Percentiles rank a stretch among this genome's conserved stretches.
These are phyloP conservation scores for Vanessa tameamea DNA, from an alignment of 1,140 invertebrate species.

Conservation along the genomic window DNA sequence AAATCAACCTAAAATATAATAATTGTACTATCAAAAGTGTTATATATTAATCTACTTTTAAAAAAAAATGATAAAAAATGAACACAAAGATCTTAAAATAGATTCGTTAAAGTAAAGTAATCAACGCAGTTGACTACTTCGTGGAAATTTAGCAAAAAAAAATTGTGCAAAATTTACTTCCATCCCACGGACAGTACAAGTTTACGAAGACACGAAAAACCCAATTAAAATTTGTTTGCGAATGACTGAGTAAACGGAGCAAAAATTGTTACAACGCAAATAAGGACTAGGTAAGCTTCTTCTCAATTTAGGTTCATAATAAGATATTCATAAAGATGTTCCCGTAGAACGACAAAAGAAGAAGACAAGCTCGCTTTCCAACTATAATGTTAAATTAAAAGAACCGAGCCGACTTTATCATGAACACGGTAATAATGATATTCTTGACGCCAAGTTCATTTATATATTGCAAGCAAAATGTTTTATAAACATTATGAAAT, in stretches of 20 bases:
- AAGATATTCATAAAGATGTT: conserved; percentile 78
- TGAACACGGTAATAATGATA: conserved; percentile 42
- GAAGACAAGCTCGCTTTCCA: conserved; percentile 47
- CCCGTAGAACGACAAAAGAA: conserved; percentile 58
- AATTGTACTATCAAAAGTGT: too few species aligned
- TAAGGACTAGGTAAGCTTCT: conserved; percentile 72
- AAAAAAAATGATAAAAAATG: neutral
- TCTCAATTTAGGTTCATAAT: conserved; percentile 75
- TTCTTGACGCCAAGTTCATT: conserved; percentile 38
- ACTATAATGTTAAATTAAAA: conserved; percentile 68
- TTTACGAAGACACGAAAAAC: conserved; percentile 71
- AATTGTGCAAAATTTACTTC: conserved; percentile 35
- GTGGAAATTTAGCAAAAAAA: conserved; percentile 25
- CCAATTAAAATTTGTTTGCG: conserved; percentile 78
- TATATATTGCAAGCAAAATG: conserved; percentile 22
- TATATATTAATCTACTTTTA: neutral
- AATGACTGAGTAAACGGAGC: conserved; percentile 69
- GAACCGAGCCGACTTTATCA: conserved; percentile 38
- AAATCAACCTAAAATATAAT: too few species aligned
- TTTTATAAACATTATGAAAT: conserved; percentile 21
- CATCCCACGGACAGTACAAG: conserved; percentile 45
- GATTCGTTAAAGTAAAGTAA: conserved; percentile 42
- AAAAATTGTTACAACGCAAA: conserved; percentile 74
- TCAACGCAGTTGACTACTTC: conserved; percentile 33
- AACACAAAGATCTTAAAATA: conserved; percentile 28